phyloP scores from a whole-genome alignment of 2,888 invertebrate species.

The Phragmatobia fuliginosa region DNA sequence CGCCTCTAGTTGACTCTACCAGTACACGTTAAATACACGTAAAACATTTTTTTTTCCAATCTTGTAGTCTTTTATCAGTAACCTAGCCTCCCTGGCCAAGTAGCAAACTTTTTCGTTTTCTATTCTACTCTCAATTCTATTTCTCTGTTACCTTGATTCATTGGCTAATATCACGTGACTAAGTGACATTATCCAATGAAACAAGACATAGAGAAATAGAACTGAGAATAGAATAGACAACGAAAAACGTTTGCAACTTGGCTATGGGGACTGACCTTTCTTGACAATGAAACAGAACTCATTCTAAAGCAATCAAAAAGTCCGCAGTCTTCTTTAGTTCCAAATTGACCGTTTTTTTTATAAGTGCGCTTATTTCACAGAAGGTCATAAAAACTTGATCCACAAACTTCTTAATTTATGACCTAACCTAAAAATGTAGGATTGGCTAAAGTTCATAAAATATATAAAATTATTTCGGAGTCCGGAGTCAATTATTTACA shows the following conservation, averaged over 20 bases:
- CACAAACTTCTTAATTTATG: constrained; percentile 4
- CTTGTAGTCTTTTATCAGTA: background rate
- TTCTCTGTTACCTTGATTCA: too few species aligned
- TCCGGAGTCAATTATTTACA: too few species aligned
- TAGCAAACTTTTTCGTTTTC: too few species aligned
- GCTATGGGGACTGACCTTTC: too few species aligned
- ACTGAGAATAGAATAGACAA: too few species aligned
- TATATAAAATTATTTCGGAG: background rate
- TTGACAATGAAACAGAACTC: background rate
- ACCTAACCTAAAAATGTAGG: constrained; percentile 3
- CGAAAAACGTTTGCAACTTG: too few species aligned
- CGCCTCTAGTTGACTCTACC: too few species aligned
- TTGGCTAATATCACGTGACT: too few species aligned
- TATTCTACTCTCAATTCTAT: too few species aligned
- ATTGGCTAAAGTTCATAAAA: background rate
- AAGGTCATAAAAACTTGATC: constrained; percentile 2
- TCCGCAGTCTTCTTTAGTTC: background rate
- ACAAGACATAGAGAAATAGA: too few species aligned
- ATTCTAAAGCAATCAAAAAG: background rate
- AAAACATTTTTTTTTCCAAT: background rate
- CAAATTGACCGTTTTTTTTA: background rate
- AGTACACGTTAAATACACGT: background rate
- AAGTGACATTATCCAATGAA: too few species aligned
- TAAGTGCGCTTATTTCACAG: constrained; percentile 8
- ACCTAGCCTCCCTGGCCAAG: too few species aligned